phyloP scores from a whole-genome alignment of 2,797 vertebrate genomes.

The Pseudochirops cupreus region DNA sequence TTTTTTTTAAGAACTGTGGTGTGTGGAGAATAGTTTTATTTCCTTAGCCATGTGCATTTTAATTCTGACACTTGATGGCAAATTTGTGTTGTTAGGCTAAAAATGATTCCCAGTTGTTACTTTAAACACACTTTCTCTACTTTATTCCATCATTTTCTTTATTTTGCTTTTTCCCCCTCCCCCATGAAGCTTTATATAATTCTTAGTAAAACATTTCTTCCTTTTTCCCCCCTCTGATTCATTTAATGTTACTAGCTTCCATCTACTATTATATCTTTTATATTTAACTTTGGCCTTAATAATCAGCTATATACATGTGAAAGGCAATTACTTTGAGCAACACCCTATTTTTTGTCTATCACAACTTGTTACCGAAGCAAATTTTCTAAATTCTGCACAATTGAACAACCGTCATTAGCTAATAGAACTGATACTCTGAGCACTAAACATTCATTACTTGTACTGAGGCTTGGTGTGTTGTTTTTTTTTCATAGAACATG shows the following conservation, averaged over 20 bases:
- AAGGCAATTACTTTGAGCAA: background rate
- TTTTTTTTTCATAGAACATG: constrained; percentile 10
- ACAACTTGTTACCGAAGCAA: constrained; percentile 43
- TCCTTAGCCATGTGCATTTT: constrained; percentile 42
- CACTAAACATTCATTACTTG: constrained; percentile 53
- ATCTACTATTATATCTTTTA: constrained; percentile 58
- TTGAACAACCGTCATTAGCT: constrained; percentile 50
- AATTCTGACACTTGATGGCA: constrained; percentile 44
- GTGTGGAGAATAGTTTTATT: constrained; percentile 57
- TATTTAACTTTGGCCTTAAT: constrained; percentile 54
- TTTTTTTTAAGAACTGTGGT: background rate
- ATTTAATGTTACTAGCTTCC: constrained; percentile 25
- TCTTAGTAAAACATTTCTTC: constrained; percentile 40
- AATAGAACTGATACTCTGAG: constrained; percentile 18
- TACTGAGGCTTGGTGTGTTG: background rate
- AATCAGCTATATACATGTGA: constrained; percentile 43
- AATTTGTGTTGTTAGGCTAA: constrained; percentile 12
- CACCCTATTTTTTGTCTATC: constrained; percentile 60
- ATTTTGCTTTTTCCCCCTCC: fast-evolving
- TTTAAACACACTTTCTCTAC: constrained; percentile 35
- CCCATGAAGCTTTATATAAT: constrained; percentile 47
- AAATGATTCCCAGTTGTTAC: constrained; percentile 12
- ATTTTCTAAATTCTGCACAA: constrained; percentile 37
- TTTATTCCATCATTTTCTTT: constrained; percentile 32
- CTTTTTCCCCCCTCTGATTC: background rate